These are phyloP conservation scores for Echiichthys vipera DNA, from an alignment of 2,797 vertebrate species.

Conservation along the genomic window DNA sequence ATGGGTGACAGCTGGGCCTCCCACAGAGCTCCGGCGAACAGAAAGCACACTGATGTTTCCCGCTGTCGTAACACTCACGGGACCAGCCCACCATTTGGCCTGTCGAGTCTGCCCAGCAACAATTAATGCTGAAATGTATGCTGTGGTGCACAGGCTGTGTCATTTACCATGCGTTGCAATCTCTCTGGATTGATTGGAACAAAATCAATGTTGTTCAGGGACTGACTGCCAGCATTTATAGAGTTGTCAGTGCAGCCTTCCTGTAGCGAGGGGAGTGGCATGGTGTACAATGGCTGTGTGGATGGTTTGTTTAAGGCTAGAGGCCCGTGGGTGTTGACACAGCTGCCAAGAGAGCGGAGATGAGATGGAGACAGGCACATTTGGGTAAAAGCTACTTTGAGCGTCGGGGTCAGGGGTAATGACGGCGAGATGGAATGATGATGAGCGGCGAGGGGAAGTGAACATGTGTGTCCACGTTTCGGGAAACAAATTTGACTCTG, in stretches of 20 bases:
- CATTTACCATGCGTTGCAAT: conserved; percentile 74
- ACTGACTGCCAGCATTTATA: conserved; percentile 71
- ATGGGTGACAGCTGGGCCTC: conserved; percentile 65
- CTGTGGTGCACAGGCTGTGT: conserved; percentile 54
- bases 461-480: conserved; percentile 21
- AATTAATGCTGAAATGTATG: conserved; percentile 70
- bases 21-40: conserved; percentile 40
- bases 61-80: conserved; percentile 19
- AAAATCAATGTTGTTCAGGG: conserved; percentile 79
- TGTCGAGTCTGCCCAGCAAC: conserved; percentile 75
- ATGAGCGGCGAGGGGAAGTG: conserved; percentile 43
- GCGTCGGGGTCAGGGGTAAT: conserved; percentile 61
- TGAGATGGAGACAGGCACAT: conserved; percentile 63
- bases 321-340: conserved; percentile 84
- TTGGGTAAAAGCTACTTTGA: conserved; percentile 63
- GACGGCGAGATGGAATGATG: conserved; percentile 43
- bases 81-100: conserved; percentile 41
- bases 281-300: conserved; percentile 68
- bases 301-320: conserved; percentile 81
- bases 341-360: conserved; percentile 78
- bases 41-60: conserved; percentile 45
- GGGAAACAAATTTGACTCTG: conserved; percentile 51
- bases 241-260: conserved; percentile 72
- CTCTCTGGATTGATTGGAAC: conserved; percentile 75
- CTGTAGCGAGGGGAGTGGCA: conserved; percentile 56